Percentiles rank a stretch among this genome's conserved stretches.
Conservation (phyloP, 2,113 vertebrate genomes). For the Hemiprocne comata region DNA sequence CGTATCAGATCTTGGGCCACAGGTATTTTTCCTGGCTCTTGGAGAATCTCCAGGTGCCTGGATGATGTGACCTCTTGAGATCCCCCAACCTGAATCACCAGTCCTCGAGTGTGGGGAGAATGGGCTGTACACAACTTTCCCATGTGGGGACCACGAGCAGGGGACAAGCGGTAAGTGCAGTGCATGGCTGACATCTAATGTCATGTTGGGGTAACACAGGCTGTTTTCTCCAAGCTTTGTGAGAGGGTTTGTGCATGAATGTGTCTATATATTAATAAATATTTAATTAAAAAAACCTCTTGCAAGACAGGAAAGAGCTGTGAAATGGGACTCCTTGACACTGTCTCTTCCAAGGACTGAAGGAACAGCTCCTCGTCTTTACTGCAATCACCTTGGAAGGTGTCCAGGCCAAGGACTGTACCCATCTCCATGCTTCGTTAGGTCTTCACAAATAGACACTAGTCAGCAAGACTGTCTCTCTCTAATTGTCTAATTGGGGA, state of each 20-base stretch:
- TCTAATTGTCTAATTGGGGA: background rate
- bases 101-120: accelerated
- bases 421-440: background rate
- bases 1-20: background rate
- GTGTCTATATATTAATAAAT: background rate
- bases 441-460: background rate
- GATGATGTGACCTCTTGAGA: background rate
- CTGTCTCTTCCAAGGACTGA: background rate
- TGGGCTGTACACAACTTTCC: background rate
- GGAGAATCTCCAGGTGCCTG: background rate
- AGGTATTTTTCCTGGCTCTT: background rate
- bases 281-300: background rate
- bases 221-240: background rate
- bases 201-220: slow-evolving; percentile 26
- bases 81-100: background rate
- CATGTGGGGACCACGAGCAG: background rate
- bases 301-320: background rate
- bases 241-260: no score
- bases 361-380: background rate
- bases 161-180: background rate
- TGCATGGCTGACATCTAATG: slow-evolving; percentile 67
- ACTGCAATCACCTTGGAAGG: background rate
- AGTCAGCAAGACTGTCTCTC: background rate
- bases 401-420: background rate
- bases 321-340: background rate